Evolutionary conservation across 35 echinoderm and acorn worm species (phyloP).

Genomic region (Lytechinus variegatus): DNA sequence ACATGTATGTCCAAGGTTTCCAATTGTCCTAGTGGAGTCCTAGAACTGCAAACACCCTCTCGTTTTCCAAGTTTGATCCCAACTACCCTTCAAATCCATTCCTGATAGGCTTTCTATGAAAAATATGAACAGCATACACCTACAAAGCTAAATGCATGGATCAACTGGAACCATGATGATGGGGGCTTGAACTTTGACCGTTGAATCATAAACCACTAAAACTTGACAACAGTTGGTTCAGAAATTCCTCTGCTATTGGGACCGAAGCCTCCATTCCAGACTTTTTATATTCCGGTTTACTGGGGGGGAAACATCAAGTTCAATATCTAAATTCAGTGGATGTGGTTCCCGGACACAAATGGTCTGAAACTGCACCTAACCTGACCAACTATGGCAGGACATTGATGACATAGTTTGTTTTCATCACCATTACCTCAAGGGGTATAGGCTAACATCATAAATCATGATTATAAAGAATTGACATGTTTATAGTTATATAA

Average conservation of each 20-base stretch:
- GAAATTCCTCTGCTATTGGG: not conserved
- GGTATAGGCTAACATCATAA: too few species aligned
- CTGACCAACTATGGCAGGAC: too few species aligned
- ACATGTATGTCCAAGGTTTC: too few species aligned
- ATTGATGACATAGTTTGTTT: too few species aligned
- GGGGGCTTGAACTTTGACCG: not conserved
- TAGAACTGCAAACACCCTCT: not conserved
- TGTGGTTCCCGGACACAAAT: too few species aligned
- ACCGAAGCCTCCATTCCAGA: not conserved
- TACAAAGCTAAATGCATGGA: not conserved
- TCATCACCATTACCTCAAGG: too few species aligned
- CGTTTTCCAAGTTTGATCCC: not conserved
- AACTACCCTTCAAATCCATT: not conserved
- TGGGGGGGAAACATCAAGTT: not conserved
- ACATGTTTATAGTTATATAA: too few species aligned
- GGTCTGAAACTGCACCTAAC: too few species aligned
- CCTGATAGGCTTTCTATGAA: not conserved
- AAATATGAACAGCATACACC: not conserved
- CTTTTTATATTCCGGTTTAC: not conserved
- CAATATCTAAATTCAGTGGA: not conserved
- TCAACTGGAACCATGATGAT: not conserved
- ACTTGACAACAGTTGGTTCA: constrained; percentile 3
- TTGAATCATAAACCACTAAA: constrained; percentile 14
- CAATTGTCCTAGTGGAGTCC: not conserved
- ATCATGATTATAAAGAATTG: too few species aligned